Conservation (phyloP, 2,113 vertebrate genomes). For the Chionodraco myersi region DNA sequence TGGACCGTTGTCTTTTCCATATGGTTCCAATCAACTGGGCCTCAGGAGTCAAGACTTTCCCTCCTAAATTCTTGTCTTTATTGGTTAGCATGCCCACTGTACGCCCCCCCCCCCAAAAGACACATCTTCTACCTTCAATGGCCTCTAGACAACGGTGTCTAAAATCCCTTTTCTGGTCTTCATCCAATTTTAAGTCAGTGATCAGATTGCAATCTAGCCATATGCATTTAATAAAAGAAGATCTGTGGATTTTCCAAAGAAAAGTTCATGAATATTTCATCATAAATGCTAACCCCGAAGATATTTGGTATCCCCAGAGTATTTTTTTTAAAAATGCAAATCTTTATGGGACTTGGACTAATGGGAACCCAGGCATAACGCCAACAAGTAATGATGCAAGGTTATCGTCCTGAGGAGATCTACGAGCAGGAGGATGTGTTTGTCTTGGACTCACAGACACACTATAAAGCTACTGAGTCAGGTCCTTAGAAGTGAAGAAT, state of each 20-base stretch:
- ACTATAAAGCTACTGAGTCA: not conserved
- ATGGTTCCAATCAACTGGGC: constrained; percentile 55
- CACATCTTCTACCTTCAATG: not conserved
- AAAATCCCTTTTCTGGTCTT: constrained; percentile 16
- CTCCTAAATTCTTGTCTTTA: constrained; percentile 66
- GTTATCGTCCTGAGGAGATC: constrained; percentile 2
- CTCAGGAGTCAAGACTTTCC: constrained; percentile 38
- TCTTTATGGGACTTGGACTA: not conserved
- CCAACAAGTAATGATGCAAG: constrained; percentile 10
- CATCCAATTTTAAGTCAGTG: constrained; percentile 19
- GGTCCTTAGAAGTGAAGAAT: not conserved
- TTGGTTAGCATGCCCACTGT: constrained; percentile 40
- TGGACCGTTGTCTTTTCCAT: constrained; percentile 46
- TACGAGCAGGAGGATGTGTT: constrained; percentile 5
- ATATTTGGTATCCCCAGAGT: not conserved
- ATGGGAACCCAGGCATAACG: not conserved
- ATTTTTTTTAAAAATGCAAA: too few species aligned
- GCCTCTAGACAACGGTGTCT: not conserved
- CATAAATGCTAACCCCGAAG: constrained; percentile 9
- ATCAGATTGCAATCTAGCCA: not conserved
- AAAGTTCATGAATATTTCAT: too few species aligned
- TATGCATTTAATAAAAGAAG: too few species aligned
- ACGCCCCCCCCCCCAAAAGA: not conserved
- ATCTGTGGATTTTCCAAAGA: too few species aligned
- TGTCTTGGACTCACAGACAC: constrained; percentile 15